Evolutionary conservation across 2,888 invertebrate genomes (phyloP).

Genomic region (Hofmannophila pseudospretella): DNA sequence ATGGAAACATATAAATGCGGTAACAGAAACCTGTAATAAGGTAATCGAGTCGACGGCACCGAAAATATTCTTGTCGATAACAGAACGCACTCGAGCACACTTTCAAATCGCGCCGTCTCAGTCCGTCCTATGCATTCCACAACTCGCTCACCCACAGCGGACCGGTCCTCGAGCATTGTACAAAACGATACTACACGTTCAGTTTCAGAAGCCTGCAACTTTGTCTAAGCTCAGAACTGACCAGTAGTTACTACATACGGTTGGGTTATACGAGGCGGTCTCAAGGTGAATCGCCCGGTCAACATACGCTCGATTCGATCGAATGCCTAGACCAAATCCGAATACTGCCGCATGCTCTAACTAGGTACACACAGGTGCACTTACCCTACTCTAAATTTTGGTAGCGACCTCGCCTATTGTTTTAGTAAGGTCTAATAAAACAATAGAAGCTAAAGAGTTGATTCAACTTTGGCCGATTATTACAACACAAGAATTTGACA

Average conservation of each 20-base stretch:
- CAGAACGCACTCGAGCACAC: constrained; percentile 52
- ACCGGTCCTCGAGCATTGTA: constrained; percentile 73
- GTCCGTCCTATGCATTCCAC: constrained; percentile 71
- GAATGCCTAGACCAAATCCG: constrained; percentile 72
- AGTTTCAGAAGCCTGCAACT: constrained; percentile 41
- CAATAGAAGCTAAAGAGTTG: constrained; percentile 17
- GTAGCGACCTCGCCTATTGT: constrained; percentile 36
- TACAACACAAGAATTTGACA: too few species aligned
- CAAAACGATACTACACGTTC: constrained; percentile 53
- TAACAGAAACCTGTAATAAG: constrained; percentile 1
- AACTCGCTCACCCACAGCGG: constrained; percentile 75
- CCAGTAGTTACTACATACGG: constrained; percentile 34
- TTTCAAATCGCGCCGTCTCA: constrained; percentile 66
- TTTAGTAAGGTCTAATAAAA: constrained; percentile 24
- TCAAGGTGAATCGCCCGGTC: constrained; percentile 74
- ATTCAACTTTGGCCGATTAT: constrained; percentile 2
- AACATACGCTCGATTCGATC: constrained; percentile 61
- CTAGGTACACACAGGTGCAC: constrained; percentile 44
- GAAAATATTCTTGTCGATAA: constrained; percentile 47
- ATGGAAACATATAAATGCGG: not conserved
- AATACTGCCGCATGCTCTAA: constrained; percentile 56
- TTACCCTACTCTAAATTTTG: constrained; percentile 28
- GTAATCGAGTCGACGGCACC: constrained; percentile 22
- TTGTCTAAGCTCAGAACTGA: constrained; percentile 32
- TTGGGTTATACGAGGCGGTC: constrained; percentile 55